Percentiles rank a stretch among this genome's conserved stretches.
Evolutionary conservation across 2,888 invertebrate genomes (phyloP).

Genomic region (Acrobasis suavella): DNA sequence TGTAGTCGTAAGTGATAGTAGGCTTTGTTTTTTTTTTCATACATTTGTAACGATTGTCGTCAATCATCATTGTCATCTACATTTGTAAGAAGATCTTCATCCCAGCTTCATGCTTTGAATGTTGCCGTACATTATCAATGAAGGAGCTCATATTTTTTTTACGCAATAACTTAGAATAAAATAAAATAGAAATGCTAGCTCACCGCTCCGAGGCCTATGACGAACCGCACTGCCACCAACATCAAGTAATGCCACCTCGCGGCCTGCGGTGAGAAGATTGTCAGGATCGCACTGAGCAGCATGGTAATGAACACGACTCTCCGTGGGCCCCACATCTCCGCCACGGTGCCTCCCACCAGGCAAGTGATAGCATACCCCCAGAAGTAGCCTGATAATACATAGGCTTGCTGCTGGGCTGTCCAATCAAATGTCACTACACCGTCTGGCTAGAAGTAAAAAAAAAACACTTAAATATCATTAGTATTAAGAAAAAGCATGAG

Average conservation of each 20-base stretch:
- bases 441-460: conserved; percentile 54
- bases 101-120: too few species aligned
- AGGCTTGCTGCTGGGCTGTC: conserved; percentile 84
- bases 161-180: background rate
- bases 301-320: conserved; percentile 82
- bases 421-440: conserved; percentile 76
- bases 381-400: conserved; percentile 82
- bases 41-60: too few species aligned
- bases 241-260: conserved; percentile 82
- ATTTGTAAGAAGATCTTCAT: too few species aligned
- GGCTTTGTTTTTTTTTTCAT: too few species aligned
- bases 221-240: conserved; percentile 81
- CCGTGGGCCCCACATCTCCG: conserved; percentile 85
- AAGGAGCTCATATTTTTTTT: too few species aligned
- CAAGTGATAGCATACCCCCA: conserved; percentile 85
- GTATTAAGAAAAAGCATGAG: too few species aligned
- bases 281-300: conserved; percentile 79
- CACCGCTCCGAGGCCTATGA: conserved; percentile 85
- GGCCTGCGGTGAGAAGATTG: conserved; percentile 83
- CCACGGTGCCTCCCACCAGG: conserved; percentile 84
- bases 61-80: too few species aligned
- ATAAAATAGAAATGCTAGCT: conserved; percentile 53
- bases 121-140: too few species aligned
- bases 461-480: too few species aligned
- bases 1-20: too few species aligned